Base-by-base conservation (phyloP, 2,888 invertebrate genomes). In the Pyralis farinalis region DNA sequence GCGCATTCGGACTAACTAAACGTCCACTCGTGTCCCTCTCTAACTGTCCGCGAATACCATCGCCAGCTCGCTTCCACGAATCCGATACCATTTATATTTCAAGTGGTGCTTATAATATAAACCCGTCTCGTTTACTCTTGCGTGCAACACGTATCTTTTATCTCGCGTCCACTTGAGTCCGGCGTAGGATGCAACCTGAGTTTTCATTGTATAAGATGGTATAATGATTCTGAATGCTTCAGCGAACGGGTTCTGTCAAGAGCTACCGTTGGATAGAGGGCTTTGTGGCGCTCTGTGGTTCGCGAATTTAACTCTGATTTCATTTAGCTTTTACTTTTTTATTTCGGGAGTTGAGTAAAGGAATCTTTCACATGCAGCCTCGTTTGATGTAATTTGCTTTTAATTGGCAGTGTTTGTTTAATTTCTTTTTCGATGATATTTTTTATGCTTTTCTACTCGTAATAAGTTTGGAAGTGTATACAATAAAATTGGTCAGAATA, bases 81-180 rank as follows among this genome's bases (percentile, higher is more conserved):
- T 78, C 73, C 75, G 84, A 83, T 85, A 86, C 85, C 84, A 79
- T 86, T 85, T 84, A 83, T 76, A 74, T 74, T 75, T 85, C 55
- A 68, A 86, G 86, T 76, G 72, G 58, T 68, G 63, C 80, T 82
- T 63, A 50, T 55, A 48, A 52, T 45, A 45, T 70, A 66, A 57
- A 56, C 38, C 68, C 49, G 37, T 76, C 78, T 57, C 67, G 40
- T 53, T 82, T 55, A 37, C 63, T 49, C 73, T 43, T 5, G 16
- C 16, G 10, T 10, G 16, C 39, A 21, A 37, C 42, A 28, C 16
- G 40, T 47, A 54, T 55, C 47, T 47, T 37, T 43, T 38, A 11
- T 55, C 54, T 53, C 54, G 43, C 44, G 59, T 52, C 63, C 59
- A 56, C 61, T 58, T 29, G 42, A 54, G 55, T 55, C 51, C 59